Base-by-base conservation (phyloP, 2,113 vertebrate genomes). In the Theristicus caerulescens region DNA sequence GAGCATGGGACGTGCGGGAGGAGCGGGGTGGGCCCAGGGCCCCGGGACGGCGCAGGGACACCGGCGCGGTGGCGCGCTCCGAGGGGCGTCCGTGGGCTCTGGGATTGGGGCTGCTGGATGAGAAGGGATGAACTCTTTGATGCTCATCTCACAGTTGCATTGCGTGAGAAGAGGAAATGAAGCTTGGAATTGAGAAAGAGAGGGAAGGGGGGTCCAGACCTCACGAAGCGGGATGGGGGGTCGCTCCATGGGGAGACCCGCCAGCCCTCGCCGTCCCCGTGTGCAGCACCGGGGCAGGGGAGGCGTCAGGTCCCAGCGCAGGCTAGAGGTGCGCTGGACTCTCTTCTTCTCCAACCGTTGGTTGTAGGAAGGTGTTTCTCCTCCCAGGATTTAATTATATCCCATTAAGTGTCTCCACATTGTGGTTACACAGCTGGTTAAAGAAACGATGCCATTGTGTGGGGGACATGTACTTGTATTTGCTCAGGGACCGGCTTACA, bases 241-340 rank as follows among this genome's bases (percentile, higher is more conserved):
- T 20, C 49, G 27, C 34, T 36, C 70, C 55, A 2, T 13, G 46
- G 55, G 38, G 71, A 34, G 6, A 36, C 4, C 10, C 10, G 1
- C 10, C 18, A 29, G 8, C 6, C 19, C 47, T 4, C 0, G 0
- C 7, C 0, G 11, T 16, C 16, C 26, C 29, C 20, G 0, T 1
- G 13, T 24, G 9, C 49, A 46, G 49, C 13, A 6, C 34, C 18
- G 76, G 59, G 8, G 9, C 26, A 9, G n/a, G 29, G 66, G 26
- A 27, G 7, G 13, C 14, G 42, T 38, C 16, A 3, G 58, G 22
- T 21, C 59, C 70, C 40, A 3, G 36, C 0, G 19, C 18, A 44
- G 76, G 66, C 46, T 58, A 16, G 20, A 40, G 58, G 16, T 22
- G 55, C 2, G 0, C 36, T 34, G 82, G 26, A 4, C 54, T 38